Percentiles rank a stretch among this genome's conserved stretches.
These are phyloP conservation scores for Rhinopomastus cyanomelas DNA, from an alignment of 2,113 vertebrate genomes.

Conservation along the genomic window DNA sequence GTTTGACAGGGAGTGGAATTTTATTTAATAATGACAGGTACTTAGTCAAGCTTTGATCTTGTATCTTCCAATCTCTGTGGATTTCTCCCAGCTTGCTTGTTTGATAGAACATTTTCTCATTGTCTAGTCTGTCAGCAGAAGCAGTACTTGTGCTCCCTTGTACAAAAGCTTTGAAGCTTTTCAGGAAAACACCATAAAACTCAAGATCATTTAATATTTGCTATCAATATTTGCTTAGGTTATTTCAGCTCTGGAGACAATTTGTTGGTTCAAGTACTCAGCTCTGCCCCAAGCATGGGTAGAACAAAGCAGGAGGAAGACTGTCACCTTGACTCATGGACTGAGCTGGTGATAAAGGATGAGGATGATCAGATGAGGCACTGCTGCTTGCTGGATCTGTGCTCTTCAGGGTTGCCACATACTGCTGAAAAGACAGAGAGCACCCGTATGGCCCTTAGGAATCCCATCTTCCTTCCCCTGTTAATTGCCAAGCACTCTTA, in stretches of 20 bases:
- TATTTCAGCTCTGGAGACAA: background rate
- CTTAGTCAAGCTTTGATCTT: background rate
- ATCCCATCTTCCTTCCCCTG: background rate
- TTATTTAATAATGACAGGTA: background rate
- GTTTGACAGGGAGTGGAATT: background rate
- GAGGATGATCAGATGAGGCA: background rate
- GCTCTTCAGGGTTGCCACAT: background rate
- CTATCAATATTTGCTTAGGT: background rate
- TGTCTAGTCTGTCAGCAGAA: background rate
- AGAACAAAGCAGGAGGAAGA: background rate
- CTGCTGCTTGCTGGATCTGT: background rate
- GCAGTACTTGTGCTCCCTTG: background rate
- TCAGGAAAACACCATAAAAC: background rate
- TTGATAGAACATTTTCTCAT: background rate
- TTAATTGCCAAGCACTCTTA: background rate
- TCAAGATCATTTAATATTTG: background rate
- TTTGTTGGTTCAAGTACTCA: background rate
- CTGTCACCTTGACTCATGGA: background rate
- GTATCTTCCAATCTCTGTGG: background rate
- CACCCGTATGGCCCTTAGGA: background rate
- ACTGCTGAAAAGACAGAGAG: background rate
- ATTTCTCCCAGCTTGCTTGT: background rate
- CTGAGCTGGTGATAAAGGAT: background rate
- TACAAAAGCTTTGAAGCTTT: background rate
- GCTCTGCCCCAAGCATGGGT: background rate